These are phyloP conservation scores for Corythornis madagascariensis DNA, from an alignment of 2,113 vertebrate genomes.

Conservation along the genomic window DNA sequence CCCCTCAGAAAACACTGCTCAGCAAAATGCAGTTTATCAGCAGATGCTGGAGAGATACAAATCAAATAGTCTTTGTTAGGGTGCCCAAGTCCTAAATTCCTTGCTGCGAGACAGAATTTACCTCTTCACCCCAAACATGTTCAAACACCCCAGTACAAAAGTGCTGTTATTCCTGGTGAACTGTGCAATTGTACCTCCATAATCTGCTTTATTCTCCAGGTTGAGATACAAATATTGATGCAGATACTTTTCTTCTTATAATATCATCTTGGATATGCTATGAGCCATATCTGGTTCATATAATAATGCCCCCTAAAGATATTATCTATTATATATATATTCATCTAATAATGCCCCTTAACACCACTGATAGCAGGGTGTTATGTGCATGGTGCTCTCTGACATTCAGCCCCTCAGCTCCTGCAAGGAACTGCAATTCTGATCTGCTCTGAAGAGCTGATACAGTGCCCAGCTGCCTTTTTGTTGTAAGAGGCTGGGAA, in stretches of 20 bases:
- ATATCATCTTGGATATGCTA: not conserved
- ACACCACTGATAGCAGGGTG: not conserved
- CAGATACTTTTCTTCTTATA: not conserved
- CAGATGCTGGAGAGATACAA: not conserved
- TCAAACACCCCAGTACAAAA: not conserved
- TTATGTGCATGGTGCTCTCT: not conserved
- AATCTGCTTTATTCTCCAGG: not conserved
- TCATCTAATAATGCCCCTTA: not conserved
- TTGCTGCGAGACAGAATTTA: not conserved
- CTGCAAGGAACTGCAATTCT: conserved; percentile 34
- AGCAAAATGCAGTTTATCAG: not conserved
- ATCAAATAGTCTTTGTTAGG: not conserved
- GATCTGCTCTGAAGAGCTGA: conserved; percentile 26
- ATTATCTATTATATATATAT: no score
- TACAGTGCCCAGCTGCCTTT: conserved; percentile 46
- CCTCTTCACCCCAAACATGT: not conserved
- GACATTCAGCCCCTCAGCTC: not conserved
- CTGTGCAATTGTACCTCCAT: not conserved
- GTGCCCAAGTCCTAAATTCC: not conserved
- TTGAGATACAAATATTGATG: not conserved
- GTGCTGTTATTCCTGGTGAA: not conserved
- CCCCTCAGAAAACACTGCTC: not conserved
- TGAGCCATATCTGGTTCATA: not conserved
- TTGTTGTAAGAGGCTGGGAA: conserved; percentile 67
- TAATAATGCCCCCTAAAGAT: not conserved